These are phyloP conservation scores for Ectemnius cavifrons DNA, from an alignment of 2,888 invertebrate species.

Conservation along the genomic window DNA sequence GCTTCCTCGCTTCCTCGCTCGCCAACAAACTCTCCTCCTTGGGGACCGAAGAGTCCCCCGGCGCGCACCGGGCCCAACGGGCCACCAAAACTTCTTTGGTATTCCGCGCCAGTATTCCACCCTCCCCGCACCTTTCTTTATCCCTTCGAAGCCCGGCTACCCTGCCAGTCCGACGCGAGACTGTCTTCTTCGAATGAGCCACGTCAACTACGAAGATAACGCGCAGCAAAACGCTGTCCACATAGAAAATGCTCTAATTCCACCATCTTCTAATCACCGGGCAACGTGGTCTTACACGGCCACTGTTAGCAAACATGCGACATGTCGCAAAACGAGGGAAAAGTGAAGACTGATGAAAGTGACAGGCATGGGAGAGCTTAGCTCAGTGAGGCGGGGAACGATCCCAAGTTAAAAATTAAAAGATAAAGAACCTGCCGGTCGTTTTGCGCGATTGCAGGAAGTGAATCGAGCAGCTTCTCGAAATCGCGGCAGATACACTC, in stretches of 20 bases:
- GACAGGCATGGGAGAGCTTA: too few species aligned
- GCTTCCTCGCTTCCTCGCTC: constrained; percentile 34
- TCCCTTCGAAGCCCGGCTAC: constrained; percentile 22
- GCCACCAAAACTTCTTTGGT: constrained; percentile 66
- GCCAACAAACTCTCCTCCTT: constrained; percentile 16
- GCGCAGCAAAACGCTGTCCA: background rate
- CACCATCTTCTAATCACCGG: too few species aligned
- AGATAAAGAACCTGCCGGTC: too few species aligned
- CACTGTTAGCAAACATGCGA: too few species aligned
- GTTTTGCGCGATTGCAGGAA: constrained; percentile 1
- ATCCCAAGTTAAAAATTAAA: too few species aligned
- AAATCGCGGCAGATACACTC: background rate
- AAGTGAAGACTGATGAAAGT: too few species aligned
- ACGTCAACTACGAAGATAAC: constrained; percentile 59
- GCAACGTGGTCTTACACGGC: too few species aligned
- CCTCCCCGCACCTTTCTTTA: constrained; percentile 28
- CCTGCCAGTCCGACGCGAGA: constrained; percentile 6
- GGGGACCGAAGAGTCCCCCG: constrained; percentile 28
- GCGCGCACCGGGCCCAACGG: constrained; percentile 20
- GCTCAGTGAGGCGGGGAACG: too few species aligned
- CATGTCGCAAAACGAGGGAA: too few species aligned
- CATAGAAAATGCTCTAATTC: constrained; percentile 40
- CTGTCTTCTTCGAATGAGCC: constrained; percentile 58
- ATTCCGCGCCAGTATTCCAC: constrained; percentile 69
- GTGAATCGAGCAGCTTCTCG: background rate